Evolutionary conservation across 2,888 invertebrate species (phyloP).

Genomic region (Luffia ferchaultella): DNA sequence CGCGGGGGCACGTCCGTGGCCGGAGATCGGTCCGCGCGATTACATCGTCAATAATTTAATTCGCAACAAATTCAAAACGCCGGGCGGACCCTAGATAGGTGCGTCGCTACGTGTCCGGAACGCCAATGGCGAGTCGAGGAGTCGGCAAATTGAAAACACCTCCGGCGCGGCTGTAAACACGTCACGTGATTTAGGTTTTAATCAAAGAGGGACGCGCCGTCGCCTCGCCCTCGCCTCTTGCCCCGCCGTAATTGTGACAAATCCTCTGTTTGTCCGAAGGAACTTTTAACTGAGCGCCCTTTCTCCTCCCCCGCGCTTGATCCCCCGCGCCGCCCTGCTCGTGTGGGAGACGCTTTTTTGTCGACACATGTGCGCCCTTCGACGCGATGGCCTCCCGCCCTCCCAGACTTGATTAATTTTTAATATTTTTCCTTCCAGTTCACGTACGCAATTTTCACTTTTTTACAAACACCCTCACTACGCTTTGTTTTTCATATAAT

Average conservation of each 20-base stretch:
- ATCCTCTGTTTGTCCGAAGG: constrained; percentile 66
- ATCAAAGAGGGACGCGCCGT: constrained; percentile 63
- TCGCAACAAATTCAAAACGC: constrained; percentile 62
- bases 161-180: constrained; percentile 64
- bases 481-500: not conserved
- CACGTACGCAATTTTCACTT: constrained; percentile 67
- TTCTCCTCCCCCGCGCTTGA: constrained; percentile 32
- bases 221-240: constrained; percentile 33
- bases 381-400: constrained; percentile 18
- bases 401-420: constrained; percentile 57
- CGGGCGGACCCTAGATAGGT: constrained; percentile 54
- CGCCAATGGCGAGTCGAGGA: constrained; percentile 54
- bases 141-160: constrained; percentile 66
- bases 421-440: constrained; percentile 65
- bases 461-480: constrained; percentile 16
- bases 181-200: constrained; percentile 68
- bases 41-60: constrained; percentile 63
- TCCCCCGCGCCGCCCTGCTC: constrained; percentile 48
- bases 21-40: constrained; percentile 41
- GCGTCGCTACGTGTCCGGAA: constrained; percentile 57
- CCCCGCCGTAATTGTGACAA: constrained; percentile 61
- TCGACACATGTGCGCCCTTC: constrained; percentile 58
- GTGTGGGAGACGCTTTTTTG: constrained; percentile 56
- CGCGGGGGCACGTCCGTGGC: constrained; percentile 7
- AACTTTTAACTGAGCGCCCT: constrained; percentile 58